A percentile compares a stretch with the other conserved stretches of the same genome.
phyloP scores from a whole-genome alignment of 2,113 vertebrate species.

The Xiphorhynchus elegans region DNA sequence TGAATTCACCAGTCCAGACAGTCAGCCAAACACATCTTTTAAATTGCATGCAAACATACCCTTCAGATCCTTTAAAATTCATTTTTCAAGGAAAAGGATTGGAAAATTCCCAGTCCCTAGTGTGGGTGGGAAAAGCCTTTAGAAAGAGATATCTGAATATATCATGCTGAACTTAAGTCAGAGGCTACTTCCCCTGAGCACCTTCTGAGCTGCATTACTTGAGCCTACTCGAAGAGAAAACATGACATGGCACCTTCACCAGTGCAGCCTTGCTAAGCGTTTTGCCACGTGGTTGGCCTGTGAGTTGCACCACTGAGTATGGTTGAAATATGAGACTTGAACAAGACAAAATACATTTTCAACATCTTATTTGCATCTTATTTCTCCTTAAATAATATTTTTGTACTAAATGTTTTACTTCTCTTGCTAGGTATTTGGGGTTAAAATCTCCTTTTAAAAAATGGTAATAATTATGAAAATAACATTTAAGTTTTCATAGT shows the following conservation, averaged over 20 bases:
- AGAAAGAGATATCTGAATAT: not conserved
- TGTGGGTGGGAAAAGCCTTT: not conserved
- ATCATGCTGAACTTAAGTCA: not conserved
- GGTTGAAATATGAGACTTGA: not conserved
- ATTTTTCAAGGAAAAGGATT: not conserved
- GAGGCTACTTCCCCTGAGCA: not conserved
- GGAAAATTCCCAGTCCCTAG: not conserved
- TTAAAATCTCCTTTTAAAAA: not conserved
- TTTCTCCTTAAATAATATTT: not conserved
- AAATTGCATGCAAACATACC: not conserved
- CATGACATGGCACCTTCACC: not conserved
- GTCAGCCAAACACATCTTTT: not conserved
- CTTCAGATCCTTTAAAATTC: not conserved
- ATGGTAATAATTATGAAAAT: not conserved
- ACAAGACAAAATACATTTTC: not conserved
- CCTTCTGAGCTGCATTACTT: rapidly evolving
- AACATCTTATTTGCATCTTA: not conserved
- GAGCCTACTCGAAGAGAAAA: not conserved
- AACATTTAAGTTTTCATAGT: not conserved
- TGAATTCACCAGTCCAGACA: not conserved
- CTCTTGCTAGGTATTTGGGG: not conserved
- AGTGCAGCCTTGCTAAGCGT: not conserved
- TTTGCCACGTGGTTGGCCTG: not conserved
- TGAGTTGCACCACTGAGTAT: not conserved
- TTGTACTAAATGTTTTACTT: not conserved